Evolutionary conservation across 2,113 vertebrate species (phyloP).

Genomic region (Phyllostomus hastatus): DNA sequence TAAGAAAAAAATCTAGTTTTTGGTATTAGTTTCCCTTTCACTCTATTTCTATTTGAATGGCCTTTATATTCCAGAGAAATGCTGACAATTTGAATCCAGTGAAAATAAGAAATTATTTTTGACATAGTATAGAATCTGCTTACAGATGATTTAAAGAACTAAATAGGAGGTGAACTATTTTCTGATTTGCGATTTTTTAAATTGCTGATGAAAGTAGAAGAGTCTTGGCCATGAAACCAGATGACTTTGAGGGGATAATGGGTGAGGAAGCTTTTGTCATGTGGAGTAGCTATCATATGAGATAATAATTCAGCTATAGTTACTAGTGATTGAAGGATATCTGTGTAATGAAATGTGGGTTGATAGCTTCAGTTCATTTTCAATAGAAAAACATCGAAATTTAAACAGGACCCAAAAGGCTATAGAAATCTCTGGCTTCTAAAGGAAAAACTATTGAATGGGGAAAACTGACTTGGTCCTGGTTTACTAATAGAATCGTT

Average conservation of each 20-base stretch:
- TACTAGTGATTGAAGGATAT: neutral
- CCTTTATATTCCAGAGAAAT: neutral
- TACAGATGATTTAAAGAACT: conserved; percentile 18
- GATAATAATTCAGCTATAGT: conserved; percentile 1
- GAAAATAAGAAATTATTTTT: conserved; percentile 33
- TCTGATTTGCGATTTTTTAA: conserved; percentile 50
- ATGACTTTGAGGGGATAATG: neutral
- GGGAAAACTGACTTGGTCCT: neutral
- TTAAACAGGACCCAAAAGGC: neutral
- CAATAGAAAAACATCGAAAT: neutral
- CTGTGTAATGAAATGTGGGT: neutral
- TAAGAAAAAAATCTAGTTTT: neutral
- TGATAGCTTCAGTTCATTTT: conserved; percentile 24
- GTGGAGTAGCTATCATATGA: neutral
- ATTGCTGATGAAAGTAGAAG: conserved; percentile 36
- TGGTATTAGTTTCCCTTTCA: neutral
- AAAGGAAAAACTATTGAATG: neutral
- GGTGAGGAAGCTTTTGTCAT: neutral
- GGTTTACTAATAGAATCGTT: neutral
- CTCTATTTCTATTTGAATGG: conserved; percentile 22
- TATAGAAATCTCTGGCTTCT: neutral
- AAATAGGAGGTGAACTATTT: conserved; percentile 21
- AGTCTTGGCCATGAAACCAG: neutral
- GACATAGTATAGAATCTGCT: neutral
- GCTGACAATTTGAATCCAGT: neutral